Evolutionary conservation across 2,113 vertebrate genomes (phyloP).

Genomic region (Prinia subflava): DNA sequence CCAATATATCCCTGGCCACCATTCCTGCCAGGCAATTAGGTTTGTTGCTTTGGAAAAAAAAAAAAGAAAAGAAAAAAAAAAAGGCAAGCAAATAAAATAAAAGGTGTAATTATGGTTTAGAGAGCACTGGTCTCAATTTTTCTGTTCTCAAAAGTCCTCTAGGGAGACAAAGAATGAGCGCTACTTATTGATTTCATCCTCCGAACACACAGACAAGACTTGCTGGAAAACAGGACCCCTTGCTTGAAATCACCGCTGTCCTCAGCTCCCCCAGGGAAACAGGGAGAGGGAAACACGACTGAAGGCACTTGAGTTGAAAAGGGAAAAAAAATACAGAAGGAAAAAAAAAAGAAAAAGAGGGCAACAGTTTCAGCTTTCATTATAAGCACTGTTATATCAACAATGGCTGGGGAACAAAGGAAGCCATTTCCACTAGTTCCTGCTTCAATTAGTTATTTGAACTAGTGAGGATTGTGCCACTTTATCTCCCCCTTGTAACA

Average conservation of each 20-base stretch:
- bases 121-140: conserved; percentile 39
- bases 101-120: conserved; percentile 46
- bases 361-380: conserved; percentile 61
- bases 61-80: not conserved
- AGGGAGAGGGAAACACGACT: not conserved
- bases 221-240: conserved; percentile 32
- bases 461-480: conserved; percentile 67
- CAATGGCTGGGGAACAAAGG: conserved; percentile 68
- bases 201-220: not conserved
- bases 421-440: conserved; percentile 68
- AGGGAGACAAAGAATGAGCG: conserved; percentile 45
- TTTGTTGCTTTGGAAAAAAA: conserved; percentile 18
- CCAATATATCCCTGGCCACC: conserved; percentile 12
- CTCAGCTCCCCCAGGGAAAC: conserved; percentile 13
- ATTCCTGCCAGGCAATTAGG: conserved; percentile 36
- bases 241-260: conserved; percentile 21
- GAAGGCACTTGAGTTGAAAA: conserved; percentile 30
- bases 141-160: conserved; percentile 39
- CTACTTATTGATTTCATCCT: conserved; percentile 58
- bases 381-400: conserved; percentile 63
- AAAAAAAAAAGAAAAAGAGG: not conserved
- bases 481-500: conserved; percentile 68
- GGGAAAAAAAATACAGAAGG: not conserved
- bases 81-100: conserved; percentile 36
- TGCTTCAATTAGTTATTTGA: conserved; percentile 75